phyloP scores from a whole-genome alignment of 1,140 invertebrate species.

The Planococcus citri region DNA sequence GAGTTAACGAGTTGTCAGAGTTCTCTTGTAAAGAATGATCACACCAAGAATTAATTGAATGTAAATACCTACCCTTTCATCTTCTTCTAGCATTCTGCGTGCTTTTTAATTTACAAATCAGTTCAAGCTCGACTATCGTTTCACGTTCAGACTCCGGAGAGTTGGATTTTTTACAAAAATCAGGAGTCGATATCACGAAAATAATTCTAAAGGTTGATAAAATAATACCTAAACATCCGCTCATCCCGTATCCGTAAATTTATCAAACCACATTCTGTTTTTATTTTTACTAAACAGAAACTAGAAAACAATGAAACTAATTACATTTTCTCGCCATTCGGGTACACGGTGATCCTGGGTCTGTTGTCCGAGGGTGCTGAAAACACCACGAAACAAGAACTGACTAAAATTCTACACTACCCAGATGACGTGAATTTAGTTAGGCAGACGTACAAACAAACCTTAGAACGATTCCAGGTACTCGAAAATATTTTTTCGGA shows the following conservation, averaged over 20 bases:
- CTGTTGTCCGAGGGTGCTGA: slow-evolving; percentile 45
- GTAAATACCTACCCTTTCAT: too few relatives aligned
- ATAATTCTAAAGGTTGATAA: not conserved
- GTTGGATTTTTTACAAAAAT: not conserved
- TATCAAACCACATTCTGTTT: not conserved
- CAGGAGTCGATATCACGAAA: not conserved
- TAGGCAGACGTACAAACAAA: slow-evolving; percentile 30
- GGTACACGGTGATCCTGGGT: slow-evolving; percentile 44
- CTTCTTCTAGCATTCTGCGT: not conserved
- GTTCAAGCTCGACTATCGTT: not conserved
- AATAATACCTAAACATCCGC: not conserved
- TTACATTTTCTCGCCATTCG: slow-evolving; percentile 48
- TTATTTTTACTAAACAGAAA: slow-evolving; percentile 37
- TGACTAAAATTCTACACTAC: slow-evolving; percentile 40
- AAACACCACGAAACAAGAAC: slow-evolving; percentile 43
- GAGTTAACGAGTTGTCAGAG: too few relatives aligned
- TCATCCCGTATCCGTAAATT: too few relatives aligned
- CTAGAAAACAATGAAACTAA: slow-evolving; percentile 44
- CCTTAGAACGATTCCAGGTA: slow-evolving; percentile 28
- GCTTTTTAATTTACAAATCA: not conserved
- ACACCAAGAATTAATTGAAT: too few relatives aligned
- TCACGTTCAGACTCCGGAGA: not conserved
- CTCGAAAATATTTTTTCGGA: not conserved
- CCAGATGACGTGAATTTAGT: slow-evolving; percentile 38
- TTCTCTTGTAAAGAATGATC: too few relatives aligned